Conservation (phyloP, 2,888 invertebrate species). For the Hypena proboscidalis region DNA sequence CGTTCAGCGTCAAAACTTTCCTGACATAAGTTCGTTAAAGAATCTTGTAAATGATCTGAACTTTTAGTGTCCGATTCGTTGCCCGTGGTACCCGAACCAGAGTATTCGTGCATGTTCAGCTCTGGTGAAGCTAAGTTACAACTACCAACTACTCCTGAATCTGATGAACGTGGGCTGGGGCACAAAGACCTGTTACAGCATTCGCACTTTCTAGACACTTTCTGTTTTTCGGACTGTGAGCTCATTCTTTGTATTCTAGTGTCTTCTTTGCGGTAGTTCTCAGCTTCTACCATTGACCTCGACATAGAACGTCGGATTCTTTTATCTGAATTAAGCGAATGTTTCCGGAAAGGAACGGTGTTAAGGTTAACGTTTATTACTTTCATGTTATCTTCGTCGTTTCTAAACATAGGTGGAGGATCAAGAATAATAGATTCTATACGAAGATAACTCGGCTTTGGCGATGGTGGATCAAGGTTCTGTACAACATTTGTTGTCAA, state of each 20-base stretch:
- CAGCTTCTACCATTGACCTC: slow-evolving; percentile 75
- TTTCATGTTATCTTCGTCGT: slow-evolving; percentile 72
- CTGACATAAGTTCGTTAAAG: slow-evolving; percentile 61
- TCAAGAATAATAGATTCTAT: slow-evolving; percentile 75
- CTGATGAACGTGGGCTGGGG: slow-evolving; percentile 90
- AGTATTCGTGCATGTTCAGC: slow-evolving; percentile 77
- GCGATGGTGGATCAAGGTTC: slow-evolving; percentile 74
- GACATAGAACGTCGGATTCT: slow-evolving; percentile 78
- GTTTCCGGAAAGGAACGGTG: slow-evolving; percentile 77
- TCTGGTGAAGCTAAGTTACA: slow-evolving; percentile 91
- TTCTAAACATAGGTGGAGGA: slow-evolving; percentile 87
- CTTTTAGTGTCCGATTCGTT: slow-evolving; percentile 71
- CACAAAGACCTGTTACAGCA: slow-evolving; percentile 87
- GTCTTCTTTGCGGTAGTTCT: slow-evolving; percentile 64
- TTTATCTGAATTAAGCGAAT: slow-evolving; percentile 87
- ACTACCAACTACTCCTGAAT: slow-evolving; percentile 94
- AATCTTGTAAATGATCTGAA: slow-evolving; percentile 57
- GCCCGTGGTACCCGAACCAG: slow-evolving; percentile 55
- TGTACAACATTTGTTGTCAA: slow-evolving; percentile 59
- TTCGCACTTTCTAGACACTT: slow-evolving; percentile 76
- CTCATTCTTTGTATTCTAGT: slow-evolving; percentile 72
- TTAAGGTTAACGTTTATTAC: slow-evolving; percentile 75
- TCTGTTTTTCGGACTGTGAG: slow-evolving; percentile 74
- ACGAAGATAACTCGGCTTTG: slow-evolving; percentile 56
- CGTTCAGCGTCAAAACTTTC: slow-evolving; percentile 60